Conservation (phyloP, 2,888 invertebrate genomes). For the Tridacna gigas region DNA sequence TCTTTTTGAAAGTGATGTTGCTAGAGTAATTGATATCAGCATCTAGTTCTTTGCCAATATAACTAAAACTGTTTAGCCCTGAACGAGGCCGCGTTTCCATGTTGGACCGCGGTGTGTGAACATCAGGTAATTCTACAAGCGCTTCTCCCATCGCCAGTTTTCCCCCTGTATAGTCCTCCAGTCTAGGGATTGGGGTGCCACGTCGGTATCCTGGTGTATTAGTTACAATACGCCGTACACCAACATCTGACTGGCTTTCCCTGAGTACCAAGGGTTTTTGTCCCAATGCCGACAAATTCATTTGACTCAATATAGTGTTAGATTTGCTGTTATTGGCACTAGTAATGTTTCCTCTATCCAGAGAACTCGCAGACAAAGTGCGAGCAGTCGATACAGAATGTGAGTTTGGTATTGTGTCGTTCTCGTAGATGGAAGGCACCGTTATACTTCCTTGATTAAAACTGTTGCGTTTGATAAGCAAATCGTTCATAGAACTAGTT, state of each 20-base stretch:
- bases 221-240: slow-evolving; percentile 34
- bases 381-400: neutral
- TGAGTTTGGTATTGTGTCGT: neutral
- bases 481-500: neutral
- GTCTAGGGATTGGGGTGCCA: slow-evolving; percentile 34
- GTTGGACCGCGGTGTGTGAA: neutral
- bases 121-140: neutral
- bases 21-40: slow-evolving; percentile 30
- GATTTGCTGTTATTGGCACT: too few species aligned
- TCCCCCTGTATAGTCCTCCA: slow-evolving; percentile 32
- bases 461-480: neutral
- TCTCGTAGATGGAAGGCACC: neutral
- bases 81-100: neutral
- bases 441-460: neutral
- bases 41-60: neutral
- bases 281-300: neutral
- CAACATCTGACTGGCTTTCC: slow-evolving; percentile 52
- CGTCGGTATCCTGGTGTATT: slow-evolving; percentile 10
- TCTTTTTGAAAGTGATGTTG: slow-evolving; percentile 32
- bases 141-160: neutral
- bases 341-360: neutral
- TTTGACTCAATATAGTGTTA: neutral
- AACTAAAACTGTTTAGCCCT: neutral
- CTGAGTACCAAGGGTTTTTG: slow-evolving; percentile 30
- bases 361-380: neutral